A percentile compares a stretch with the other conserved stretches of the same genome.
phyloP scores from a whole-genome alignment of 1,140 invertebrate genomes.

The Probaryconus sp. region DNA sequence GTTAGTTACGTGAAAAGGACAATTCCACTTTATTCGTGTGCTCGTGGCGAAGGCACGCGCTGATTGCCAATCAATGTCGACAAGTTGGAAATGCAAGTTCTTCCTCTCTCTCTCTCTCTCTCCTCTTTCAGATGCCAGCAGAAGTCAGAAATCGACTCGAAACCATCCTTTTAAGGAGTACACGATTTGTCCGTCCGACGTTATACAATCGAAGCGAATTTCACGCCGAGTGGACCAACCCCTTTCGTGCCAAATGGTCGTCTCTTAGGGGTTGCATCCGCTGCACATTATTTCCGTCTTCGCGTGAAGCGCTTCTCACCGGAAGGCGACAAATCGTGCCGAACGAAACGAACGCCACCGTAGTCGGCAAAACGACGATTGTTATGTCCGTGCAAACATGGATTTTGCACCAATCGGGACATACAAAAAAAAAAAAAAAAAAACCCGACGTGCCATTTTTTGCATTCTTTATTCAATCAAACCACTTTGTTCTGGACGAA shows the following conservation, averaged over 20 bases:
- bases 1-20: too few species aligned
- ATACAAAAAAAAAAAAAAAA: too few species aligned
- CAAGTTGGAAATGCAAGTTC: conserved; percentile 18
- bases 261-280: conserved; percentile 26
- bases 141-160: conserved; percentile 19
- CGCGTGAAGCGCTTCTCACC: conserved; percentile 13
- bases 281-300: conserved; percentile 35
- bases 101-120: too few species aligned
- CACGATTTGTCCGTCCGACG: conserved; percentile 10
- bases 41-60: conserved; percentile 15
- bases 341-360: conserved; percentile 8
- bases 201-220: conserved; percentile 48
- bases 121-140: too few species aligned
- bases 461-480: too few species aligned
- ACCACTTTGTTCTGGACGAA: too few species aligned
- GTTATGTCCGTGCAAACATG: conserved; percentile 6
- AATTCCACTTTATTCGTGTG: conserved; percentile 17
- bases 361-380: conserved; percentile 3
- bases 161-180: conserved; percentile 7
- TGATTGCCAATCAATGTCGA: conserved; percentile 47
- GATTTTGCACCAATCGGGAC: too few species aligned
- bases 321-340: conserved; percentile 35
- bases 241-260: conserved; percentile 32
- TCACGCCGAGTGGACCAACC: conserved; percentile 35
- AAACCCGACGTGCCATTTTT: too few species aligned